Evolutionary conservation across 2,888 invertebrate genomes (phyloP), one percentile per base, ranked within the genome.

Genomic region (Lasioglossum marginatum): DNA sequence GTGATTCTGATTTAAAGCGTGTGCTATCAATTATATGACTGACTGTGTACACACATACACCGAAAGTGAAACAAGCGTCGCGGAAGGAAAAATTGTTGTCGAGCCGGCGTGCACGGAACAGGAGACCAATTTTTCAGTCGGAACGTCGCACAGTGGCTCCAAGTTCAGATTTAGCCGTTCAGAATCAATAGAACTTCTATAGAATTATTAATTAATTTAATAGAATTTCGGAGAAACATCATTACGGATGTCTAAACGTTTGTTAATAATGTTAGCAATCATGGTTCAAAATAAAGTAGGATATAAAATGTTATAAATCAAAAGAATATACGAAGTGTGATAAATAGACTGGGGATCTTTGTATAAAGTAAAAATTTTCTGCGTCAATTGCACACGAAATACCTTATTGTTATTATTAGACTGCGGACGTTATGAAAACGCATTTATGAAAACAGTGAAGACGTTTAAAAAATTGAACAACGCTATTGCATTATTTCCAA

Each of bases 61-160:
- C 34, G 66, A n/a, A 40, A n/a, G 23, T 37, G 12, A 40, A 40
- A 70, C 40, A 63, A 43, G 16, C 4, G 43, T 31, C 31, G 31
- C 19, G 19, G 19, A 10, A 31, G 45, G n/a, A 37, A 43, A 75
- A 66, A 16, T 5, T 31, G 19, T 37, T 16, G 23, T 40, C 19
- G 37, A 23, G 16, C 45, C 45, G 45, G 40, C 48, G 23, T 37
- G 71, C 48, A 71, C 45, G 43, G 72, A 48, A 57, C 48, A 57
- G 82, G 57, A 81, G 82, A 83, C 82, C 83, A 82, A 83, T 81
- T 82, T 83, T 77, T 52, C 82, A 76, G 71, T 73, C 77, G 8
- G 52, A 16, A 68, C 72, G 66, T 16, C 31, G 79, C 48, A 73
- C 43, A 31, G 31, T n/a, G 57, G 57, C n/a, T 57, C 57, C 57